Conservation (phyloP, 2,113 vertebrate genomes). For the Perognathus longimembris region DNA sequence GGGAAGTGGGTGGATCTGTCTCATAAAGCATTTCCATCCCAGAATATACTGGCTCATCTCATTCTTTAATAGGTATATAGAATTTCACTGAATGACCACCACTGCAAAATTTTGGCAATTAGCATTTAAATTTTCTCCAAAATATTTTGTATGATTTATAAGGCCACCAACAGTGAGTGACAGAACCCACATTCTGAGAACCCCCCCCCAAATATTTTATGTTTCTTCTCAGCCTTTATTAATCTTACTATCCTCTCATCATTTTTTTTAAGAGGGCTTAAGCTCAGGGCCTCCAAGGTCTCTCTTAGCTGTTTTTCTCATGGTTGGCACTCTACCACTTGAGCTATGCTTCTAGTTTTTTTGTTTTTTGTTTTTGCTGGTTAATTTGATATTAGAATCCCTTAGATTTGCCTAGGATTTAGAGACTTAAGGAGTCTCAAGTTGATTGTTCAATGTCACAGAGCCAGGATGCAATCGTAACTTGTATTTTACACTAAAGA, state of each 20-base stretch:
- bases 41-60: neutral
- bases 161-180: neutral
- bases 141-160: conserved; percentile 20
- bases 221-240: neutral
- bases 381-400: too few species aligned
- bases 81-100: neutral
- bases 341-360: too few species aligned
- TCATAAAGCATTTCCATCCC: neutral
- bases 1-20: neutral
- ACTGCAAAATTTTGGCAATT: neutral
- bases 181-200: neutral
- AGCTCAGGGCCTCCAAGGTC: too few species aligned
- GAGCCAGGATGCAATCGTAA: too few species aligned
- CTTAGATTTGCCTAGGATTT: too few species aligned
- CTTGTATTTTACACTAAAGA: too few species aligned
- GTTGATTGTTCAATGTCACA: too few species aligned
- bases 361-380: too few species aligned
- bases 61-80: conserved; percentile 15
- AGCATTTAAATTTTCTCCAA: conserved; percentile 30
- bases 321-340: too few species aligned
- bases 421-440: too few species aligned
- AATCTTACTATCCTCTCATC: neutral
- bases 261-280: too few species aligned
- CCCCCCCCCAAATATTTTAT: neutral
- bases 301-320: too few species aligned